phyloP scores from a whole-genome alignment of 2,888 invertebrate species.

The Drosophila emarginata region DNA sequence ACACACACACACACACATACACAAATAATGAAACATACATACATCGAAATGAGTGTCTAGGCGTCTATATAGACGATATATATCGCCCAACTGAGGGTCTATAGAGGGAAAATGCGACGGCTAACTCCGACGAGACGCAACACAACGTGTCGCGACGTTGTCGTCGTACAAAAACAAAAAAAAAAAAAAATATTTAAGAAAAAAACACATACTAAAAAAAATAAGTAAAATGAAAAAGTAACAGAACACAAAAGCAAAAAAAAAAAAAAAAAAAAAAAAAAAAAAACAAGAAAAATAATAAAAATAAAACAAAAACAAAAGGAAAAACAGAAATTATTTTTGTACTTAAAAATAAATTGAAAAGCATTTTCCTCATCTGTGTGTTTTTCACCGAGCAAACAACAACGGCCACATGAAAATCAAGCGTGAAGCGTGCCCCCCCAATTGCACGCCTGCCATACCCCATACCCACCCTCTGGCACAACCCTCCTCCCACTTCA shows the following conservation, averaged over 20 bases:
- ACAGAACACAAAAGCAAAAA: not conserved
- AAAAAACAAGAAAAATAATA: constrained; percentile 15
- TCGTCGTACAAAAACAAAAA: constrained; percentile 30
- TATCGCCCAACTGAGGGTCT: constrained; percentile 11
- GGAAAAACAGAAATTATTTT: constrained; percentile 68
- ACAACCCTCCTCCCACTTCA: not conserved
- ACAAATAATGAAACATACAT: not conserved
- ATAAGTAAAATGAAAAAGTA: constrained; percentile 10
- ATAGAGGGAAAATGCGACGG: constrained; percentile 10
- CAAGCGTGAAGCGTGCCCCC: constrained; percentile 67
- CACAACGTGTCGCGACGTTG: constrained; percentile 53
- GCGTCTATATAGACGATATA: constrained; percentile 20
- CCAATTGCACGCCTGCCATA: not conserved
- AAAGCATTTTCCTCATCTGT: constrained; percentile 75
- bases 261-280: not conserved
- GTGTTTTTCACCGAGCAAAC: constrained; percentile 46
- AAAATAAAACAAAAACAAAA: not conserved
- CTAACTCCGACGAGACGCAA: constrained; percentile 45
- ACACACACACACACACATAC: constrained; percentile 25
- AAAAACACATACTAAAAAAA: too few species aligned
- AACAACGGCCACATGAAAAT: constrained; percentile 72
- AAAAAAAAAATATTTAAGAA: constrained; percentile 35
- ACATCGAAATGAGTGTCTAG: constrained; percentile 10
- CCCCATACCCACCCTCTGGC: not conserved
- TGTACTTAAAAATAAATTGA: constrained; percentile 79